Percentiles rank a stretch among this genome's conserved stretches.
phyloP scores from a whole-genome alignment of 2,113 vertebrate species.

The Craseonycteris thonglongyai region DNA sequence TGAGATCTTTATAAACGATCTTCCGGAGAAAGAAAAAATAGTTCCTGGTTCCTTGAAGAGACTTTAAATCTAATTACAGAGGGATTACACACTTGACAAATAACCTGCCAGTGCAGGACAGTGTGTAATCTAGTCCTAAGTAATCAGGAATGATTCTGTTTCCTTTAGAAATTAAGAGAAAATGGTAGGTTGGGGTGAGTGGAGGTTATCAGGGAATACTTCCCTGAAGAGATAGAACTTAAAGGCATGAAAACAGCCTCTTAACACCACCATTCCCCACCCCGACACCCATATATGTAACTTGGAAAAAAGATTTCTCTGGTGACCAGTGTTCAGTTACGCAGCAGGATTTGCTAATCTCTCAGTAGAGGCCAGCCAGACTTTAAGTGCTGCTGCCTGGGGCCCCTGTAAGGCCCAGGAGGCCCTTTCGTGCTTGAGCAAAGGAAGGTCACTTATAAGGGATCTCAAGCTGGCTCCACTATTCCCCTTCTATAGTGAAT shows the following conservation, averaged over 20 bases:
- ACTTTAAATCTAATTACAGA: conserved; percentile 7
- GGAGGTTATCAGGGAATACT: background rate
- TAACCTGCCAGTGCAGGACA: background rate
- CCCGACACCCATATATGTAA: background rate
- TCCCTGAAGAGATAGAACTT: background rate
- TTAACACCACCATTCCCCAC: background rate
- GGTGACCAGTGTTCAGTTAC: background rate
- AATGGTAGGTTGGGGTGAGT: background rate
- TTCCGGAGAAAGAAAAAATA: background rate
- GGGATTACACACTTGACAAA: background rate
- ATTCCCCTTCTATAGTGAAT: background rate
- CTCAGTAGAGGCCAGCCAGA: background rate
- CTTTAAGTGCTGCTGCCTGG: background rate
- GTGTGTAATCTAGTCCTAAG: background rate
- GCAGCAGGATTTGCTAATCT: background rate
- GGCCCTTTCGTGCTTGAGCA: background rate
- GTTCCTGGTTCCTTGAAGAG: background rate
- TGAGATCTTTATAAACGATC: conserved; percentile 17
- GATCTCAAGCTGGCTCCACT: background rate
- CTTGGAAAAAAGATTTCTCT: background rate
- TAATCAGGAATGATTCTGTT: background rate
- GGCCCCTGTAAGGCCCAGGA: background rate
- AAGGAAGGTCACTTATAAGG: background rate
- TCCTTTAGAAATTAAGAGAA: background rate
- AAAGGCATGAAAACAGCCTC: background rate